Evolutionary conservation across 2,888 invertebrate species (phyloP).

Genomic region (Mechanitis mazaeus): DNA sequence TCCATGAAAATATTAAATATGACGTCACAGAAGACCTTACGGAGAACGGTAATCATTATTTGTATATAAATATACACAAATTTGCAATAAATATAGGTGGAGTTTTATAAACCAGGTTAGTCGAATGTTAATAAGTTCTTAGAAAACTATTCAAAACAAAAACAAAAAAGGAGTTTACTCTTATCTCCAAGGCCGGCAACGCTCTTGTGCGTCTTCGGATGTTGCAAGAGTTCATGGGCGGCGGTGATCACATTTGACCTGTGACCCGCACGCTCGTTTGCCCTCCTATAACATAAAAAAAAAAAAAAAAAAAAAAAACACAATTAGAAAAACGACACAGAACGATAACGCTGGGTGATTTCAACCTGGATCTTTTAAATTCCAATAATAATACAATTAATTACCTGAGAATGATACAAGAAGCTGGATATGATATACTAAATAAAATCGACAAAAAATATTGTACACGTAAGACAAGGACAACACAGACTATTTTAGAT

Average conservation of each 20-base stretch:
- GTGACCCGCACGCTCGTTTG: too few relatives aligned
- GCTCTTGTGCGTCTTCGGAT: too few relatives aligned
- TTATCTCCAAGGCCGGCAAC: too few relatives aligned
- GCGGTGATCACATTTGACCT: too few relatives aligned
- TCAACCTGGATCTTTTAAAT: conserved; percentile 13
- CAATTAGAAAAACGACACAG: conserved; percentile 20
- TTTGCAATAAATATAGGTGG: conserved; percentile 24
- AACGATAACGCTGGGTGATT: conserved; percentile 24
- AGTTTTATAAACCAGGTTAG: conserved; percentile 22
- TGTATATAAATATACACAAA: conserved; percentile 30
- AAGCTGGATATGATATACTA: conserved; percentile 20
- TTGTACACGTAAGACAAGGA: conserved; percentile 26
- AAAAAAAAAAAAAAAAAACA: too few relatives aligned
- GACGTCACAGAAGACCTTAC: conserved; percentile 23
- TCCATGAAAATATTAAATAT: conserved; percentile 30
- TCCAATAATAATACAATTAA: background rate
- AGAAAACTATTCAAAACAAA: conserved; percentile 19
- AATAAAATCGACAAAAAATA: conserved; percentile 28
- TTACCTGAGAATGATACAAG: conserved; percentile 2
- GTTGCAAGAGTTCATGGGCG: too few relatives aligned
- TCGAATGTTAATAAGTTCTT: conserved; percentile 20
- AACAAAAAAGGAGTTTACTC: too few relatives aligned
- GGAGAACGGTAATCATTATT: conserved; percentile 30
- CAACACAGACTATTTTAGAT: conserved; percentile 30
- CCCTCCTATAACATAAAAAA: too few relatives aligned